Evolutionary conservation across 2,797 vertebrate genomes (phyloP).

Genomic region (Anableps anableps): DNA sequence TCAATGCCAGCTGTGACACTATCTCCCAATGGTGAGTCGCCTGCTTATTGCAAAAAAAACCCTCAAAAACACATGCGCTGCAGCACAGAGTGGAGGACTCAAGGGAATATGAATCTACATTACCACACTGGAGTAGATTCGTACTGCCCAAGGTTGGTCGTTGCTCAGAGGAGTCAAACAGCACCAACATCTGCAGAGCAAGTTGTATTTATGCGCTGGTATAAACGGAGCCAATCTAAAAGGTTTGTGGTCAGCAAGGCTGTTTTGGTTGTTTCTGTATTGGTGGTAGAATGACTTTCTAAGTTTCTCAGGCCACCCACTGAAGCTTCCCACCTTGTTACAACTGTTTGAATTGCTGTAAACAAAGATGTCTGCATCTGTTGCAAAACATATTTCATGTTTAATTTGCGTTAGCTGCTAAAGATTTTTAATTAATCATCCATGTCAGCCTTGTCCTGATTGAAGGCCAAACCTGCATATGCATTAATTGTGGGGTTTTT

Average conservation of each 20-base stretch:
- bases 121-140: slow-evolving; percentile 22
- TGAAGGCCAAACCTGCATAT: not conserved
- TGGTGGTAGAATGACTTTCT: not conserved
- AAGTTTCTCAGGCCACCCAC: not conserved
- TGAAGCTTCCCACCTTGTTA: not conserved
- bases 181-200: not conserved
- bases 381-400: not conserved
- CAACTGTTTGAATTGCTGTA: not conserved
- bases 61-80: not conserved
- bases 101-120: slow-evolving; percentile 27
- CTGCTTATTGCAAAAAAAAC: not conserved
- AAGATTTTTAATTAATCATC: no score
- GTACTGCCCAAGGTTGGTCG: slow-evolving; percentile 12
- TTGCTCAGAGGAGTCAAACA: slow-evolving; percentile 7
- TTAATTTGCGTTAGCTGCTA: not conserved
- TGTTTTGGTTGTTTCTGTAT: not conserved
- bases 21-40: slow-evolving; percentile 93
- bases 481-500: no score
- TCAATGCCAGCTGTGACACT: slow-evolving; percentile 98
- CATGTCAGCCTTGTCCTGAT: no score
- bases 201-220: not conserved
- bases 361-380: not conserved
- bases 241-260: not conserved
- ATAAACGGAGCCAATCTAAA: not conserved
- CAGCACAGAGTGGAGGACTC: slow-evolving; percentile 11